Percentiles rank a stretch among this genome's conserved stretches.
These are phyloP conservation scores for Crocodylus rhombifer DNA, from an alignment of 2,797 vertebrate genomes.

Conservation along the genomic window DNA sequence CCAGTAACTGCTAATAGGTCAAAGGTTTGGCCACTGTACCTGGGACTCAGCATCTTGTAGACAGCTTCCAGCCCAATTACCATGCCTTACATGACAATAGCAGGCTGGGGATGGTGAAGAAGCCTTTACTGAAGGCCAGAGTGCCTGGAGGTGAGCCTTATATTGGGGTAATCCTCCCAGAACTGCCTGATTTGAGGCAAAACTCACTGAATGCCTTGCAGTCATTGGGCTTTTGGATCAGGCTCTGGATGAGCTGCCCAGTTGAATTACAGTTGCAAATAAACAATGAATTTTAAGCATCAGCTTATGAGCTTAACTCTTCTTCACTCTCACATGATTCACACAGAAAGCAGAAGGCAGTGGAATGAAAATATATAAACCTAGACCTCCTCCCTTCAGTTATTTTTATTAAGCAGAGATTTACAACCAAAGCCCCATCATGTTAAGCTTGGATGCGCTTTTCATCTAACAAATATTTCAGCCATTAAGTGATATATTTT, in stretches of 20 bases:
- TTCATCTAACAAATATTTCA: constrained; percentile 70
- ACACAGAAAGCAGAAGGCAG: constrained; percentile 49
- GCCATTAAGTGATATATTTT: constrained; percentile 67
- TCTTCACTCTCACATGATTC: constrained; percentile 42
- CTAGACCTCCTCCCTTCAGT: constrained; percentile 44
- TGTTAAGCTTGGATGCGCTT: constrained; percentile 51
- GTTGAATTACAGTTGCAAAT: constrained; percentile 18
- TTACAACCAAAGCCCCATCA: constrained; percentile 50
- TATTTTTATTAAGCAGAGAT: constrained; percentile 64
- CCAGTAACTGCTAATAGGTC: neutral
- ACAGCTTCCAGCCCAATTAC: neutral
- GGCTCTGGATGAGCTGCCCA: neutral
- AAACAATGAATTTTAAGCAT: constrained; percentile 50
- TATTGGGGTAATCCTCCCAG: neutral
- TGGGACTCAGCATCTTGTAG: constrained; percentile 21
- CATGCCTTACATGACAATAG: neutral
- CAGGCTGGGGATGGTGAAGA: neutral
- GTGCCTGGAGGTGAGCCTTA: neutral
- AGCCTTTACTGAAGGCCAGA: neutral
- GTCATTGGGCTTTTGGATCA: neutral
- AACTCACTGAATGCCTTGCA: neutral
- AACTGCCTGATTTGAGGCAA: neutral
- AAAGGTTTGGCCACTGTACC: neutral
- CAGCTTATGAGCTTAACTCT: neutral
- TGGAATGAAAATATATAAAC: constrained; percentile 63